Evolutionary conservation across 2,797 vertebrate genomes (phyloP).

Genomic region (Muraenolepis orangiensis): DNA sequence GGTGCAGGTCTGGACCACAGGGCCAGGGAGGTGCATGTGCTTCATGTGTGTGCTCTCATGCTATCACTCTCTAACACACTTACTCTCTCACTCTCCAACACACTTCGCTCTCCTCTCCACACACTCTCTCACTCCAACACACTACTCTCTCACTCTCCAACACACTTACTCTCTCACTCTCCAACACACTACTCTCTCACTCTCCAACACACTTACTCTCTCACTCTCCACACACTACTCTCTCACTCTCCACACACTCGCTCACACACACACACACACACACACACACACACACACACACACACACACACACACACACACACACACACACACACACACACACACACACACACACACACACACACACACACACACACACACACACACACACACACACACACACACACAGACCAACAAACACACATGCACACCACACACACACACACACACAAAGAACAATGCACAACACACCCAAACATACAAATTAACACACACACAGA

Average conservation of each 20-base stretch:
- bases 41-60: background rate
- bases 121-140: too few species aligned
- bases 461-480: background rate
- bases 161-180: background rate
- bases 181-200: too few species aligned
- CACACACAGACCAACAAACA: background rate
- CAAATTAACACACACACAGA: background rate
- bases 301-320: background rate
- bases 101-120: too few species aligned
- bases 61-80: background rate
- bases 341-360: background rate
- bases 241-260: background rate
- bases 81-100: background rate
- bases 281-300: too few species aligned
- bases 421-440: background rate
- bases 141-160: background rate
- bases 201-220: too few species aligned
- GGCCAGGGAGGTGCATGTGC: slow-evolving; percentile 8
- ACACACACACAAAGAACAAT: slow-evolving; percentile 13
- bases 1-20: slow-evolving; percentile 35
- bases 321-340: background rate
- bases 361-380: background rate
- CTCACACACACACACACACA: too few species aligned
- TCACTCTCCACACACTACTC: background rate
- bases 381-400: background rate